phyloP scores from a whole-genome alignment of 1,140 invertebrate species.

The Planococcus citri region DNA sequence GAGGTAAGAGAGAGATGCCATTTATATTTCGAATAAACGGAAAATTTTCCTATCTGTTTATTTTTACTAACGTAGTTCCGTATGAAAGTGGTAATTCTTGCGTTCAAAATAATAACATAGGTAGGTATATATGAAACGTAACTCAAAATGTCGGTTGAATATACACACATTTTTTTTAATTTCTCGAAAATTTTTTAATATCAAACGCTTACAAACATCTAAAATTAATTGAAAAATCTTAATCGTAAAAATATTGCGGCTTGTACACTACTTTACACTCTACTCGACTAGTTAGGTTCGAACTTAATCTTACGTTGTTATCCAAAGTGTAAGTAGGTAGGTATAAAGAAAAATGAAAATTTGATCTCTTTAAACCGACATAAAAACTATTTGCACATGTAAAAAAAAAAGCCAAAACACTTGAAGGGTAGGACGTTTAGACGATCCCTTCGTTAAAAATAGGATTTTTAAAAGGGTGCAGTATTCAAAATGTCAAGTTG shows the following conservation, averaged over 20 bases:
- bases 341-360: too few species aligned
- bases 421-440: constrained; percentile 10
- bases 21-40: neutral
- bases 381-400: neutral
- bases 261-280: too few species aligned
- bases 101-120: neutral
- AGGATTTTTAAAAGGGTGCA: constrained; percentile 2
- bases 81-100: neutral
- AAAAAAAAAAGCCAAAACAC: constrained; percentile 10
- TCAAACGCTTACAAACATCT: too few species aligned
- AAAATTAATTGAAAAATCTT: too few species aligned
- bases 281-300: too few species aligned
- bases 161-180: neutral
- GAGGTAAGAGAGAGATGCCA: neutral
- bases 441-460: constrained; percentile 12
- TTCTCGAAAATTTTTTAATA: neutral
- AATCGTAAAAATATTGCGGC: too few species aligned
- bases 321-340: too few species aligned
- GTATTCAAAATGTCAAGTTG: constrained; percentile 13
- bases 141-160: neutral
- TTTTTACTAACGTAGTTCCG: neutral
- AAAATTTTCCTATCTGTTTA: neutral
- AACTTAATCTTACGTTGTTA: too few species aligned
- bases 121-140: neutral
- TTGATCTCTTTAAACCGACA: neutral